A percentile compares a stretch with the other conserved stretches of the same genome.
Conservation (phyloP, 1,140 invertebrate genomes). For the Ridgeia piscesae region DNA sequence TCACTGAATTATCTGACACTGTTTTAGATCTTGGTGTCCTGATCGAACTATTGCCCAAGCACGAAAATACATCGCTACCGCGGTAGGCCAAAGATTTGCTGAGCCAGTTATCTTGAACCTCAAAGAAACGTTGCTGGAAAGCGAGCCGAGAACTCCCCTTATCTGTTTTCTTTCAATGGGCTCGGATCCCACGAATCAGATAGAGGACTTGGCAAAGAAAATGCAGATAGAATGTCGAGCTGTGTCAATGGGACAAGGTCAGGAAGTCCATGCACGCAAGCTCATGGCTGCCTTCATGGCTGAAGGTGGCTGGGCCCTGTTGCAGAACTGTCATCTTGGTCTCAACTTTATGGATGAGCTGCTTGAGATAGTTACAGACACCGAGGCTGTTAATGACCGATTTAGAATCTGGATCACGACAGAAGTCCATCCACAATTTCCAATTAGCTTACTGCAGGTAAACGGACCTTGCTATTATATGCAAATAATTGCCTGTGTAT, state of each 20-base stretch:
- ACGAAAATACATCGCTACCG: conserved; percentile 87
- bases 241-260: conserved; percentile 96
- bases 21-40: conserved; percentile 85
- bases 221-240: conserved; percentile 77
- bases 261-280: conserved; percentile 87
- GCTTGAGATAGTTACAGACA: conserved; percentile 45
- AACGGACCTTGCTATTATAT: conserved; percentile 44
- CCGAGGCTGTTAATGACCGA: conserved; percentile 77
- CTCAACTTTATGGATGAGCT: conserved; percentile 66
- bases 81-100: conserved; percentile 84
- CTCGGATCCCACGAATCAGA: conserved; percentile 91
- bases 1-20: too few species aligned
- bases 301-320: conserved; percentile 61
- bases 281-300: conserved; percentile 77
- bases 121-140: conserved; percentile 78
- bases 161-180: conserved; percentile 93
- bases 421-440: conserved; percentile 89
- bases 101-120: conserved; percentile 90
- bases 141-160: conserved; percentile 81
- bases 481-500: background rate
- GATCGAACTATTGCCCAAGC: conserved; percentile 85
- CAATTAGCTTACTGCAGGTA: conserved; percentile 78
- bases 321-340: conserved; percentile 95
- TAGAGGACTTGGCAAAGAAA: conserved; percentile 82
- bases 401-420: conserved; percentile 96